A percentile compares a stretch with the other conserved stretches of the same genome.
Conservation (phyloP, 2,113 vertebrate species). For the Trochalopteron elliotii region DNA sequence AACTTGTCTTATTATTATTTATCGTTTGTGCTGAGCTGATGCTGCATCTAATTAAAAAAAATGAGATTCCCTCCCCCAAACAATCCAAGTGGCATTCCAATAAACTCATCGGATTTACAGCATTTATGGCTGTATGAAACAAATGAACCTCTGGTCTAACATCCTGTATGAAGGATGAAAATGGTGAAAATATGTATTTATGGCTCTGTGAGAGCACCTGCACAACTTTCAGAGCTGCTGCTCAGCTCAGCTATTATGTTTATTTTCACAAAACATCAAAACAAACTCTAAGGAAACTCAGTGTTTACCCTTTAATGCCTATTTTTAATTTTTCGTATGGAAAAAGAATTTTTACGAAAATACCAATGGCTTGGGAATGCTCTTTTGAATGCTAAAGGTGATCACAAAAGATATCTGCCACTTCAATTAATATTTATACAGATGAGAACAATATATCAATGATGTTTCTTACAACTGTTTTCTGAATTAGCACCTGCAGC, state of each 20-base stretch:
- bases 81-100: not conserved
- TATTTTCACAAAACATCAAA: not conserved
- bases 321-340: not conserved
- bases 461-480: not conserved
- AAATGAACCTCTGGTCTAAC: not conserved
- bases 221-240: not conserved
- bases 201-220: not conserved
- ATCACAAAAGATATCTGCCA: not conserved
- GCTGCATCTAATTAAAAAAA: not conserved
- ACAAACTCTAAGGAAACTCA: not conserved
- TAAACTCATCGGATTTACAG: not conserved
- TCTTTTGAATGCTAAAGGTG: not conserved
- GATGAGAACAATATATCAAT: fast-evolving
- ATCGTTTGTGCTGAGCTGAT: not conserved
- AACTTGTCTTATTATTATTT: not conserved
- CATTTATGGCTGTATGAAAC: not conserved
- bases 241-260: not conserved
- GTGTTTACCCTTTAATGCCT: not conserved
- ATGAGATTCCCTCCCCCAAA: not conserved
- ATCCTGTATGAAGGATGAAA: not conserved
- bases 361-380: not conserved
- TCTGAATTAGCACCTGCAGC: not conserved
- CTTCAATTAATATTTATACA: fast-evolving
- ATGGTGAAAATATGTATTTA: fast-evolving
- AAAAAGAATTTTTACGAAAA: not conserved